Percentiles rank a stretch among this genome's conserved stretches.
Conservation (phyloP, 2,888 invertebrate genomes). For the Apotomis betuletana region DNA sequence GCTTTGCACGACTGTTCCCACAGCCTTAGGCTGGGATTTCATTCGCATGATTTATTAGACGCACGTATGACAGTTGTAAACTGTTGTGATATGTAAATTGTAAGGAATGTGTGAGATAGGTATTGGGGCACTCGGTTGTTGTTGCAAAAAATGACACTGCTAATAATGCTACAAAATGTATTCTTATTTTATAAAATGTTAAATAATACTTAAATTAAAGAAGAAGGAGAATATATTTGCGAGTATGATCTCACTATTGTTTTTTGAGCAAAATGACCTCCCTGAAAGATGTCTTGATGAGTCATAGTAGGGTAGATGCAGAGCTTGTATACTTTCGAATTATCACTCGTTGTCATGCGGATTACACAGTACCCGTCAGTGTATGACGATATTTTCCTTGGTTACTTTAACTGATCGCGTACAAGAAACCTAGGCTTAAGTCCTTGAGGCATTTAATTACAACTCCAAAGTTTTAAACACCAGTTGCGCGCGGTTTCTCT, state of each 20-base stretch:
- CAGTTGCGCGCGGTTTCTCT: constrained; percentile 41
- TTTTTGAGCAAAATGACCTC: too few relatives aligned
- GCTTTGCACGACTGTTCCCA: constrained; percentile 40
- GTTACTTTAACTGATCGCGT: constrained; percentile 43
- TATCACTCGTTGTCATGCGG: too few relatives aligned
- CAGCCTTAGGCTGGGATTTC: constrained; percentile 39
- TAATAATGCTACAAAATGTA: too few relatives aligned
- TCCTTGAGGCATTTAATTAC: constrained; percentile 74
- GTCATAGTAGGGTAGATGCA: too few relatives aligned
- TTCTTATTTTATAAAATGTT: too few relatives aligned
- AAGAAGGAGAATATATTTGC: too few relatives aligned
- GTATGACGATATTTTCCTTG: neutral
- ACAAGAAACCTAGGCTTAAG: constrained; percentile 56
- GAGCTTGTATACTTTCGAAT: too few relatives aligned
- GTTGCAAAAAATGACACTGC: too few relatives aligned
- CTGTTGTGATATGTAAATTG: constrained; percentile 14
- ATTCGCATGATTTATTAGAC: constrained; percentile 31
- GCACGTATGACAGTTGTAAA: constrained; percentile 10
- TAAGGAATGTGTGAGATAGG: neutral
- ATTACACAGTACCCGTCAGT: neutral
- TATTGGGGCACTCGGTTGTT: neutral
- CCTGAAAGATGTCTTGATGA: too few relatives aligned
- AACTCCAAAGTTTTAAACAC: constrained; percentile 59
- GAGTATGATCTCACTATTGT: too few relatives aligned
- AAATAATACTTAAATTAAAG: too few relatives aligned